Evolutionary conservation across 35 echinoderm and acorn worm genomes (phyloP), one percentile per base, ranked within the genome.

Genomic region (Diadema setosum): DNA sequence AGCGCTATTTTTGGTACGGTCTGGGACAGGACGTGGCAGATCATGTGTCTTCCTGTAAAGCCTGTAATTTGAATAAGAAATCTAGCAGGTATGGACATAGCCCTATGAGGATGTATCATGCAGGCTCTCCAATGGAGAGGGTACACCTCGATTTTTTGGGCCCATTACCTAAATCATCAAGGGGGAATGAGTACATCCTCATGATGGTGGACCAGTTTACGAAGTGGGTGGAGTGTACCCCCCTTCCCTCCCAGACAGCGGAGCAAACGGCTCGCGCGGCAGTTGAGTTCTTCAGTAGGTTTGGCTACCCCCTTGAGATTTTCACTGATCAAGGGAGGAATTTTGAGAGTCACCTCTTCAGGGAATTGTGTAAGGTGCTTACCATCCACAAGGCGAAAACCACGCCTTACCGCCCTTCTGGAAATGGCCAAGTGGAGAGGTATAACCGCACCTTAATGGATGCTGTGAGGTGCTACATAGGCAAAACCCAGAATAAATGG

Each of bases 201-300:
- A n/a, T n/a, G n/a, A n/a, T n/a, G n/a, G n/a, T n/a, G n/a, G n/a
- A n/a, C 83, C 55, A 58, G 46, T 82, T 82, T 39, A 82, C 87
- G 0, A 83, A 90, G 29, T 84, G 81, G 81, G 88, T 83, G 9
- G 58, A 84, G 45, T 67, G 58, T 46, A 70, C 65, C 20, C 39
- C 58, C 1, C 39, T 84, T 0, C 81, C 81, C 18, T 83, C 88
- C 0, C 78, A 90, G 33, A 83, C 88, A 11, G 80, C 80, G 33
- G 58, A 90, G 14, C 60, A 46, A 2, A 90, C 57, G 1, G 78
- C 81, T 26, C 80, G 58, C 23, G 81, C 88, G 0, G 55, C 64
- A 4, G 78, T 90, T 58, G 2, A 34, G 3, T 81, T 81, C 76
- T 81, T 81, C 37, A 24, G 35, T 4, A 45, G 76, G 35, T 81